Percentiles rank a stretch among this genome's conserved stretches.
These are phyloP conservation scores for Dendronephthya gigantea DNA, from an alignment of 64 coral and sea anemone genomes.

Conservation along the genomic window DNA sequence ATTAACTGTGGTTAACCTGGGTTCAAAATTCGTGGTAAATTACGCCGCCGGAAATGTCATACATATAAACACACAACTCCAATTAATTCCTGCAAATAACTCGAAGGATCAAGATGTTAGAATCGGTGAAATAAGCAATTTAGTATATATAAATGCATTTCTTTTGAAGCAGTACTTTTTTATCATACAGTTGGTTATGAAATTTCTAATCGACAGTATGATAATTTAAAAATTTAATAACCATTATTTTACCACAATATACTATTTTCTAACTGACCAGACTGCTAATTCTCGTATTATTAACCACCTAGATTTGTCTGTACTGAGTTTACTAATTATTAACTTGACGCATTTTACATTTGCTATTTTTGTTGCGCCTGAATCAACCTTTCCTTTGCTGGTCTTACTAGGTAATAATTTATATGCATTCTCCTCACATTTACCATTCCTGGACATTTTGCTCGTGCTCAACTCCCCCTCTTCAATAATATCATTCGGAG, in stretches of 20 bases:
- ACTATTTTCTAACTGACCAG: slow-evolving; percentile 14
- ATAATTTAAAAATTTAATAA: not conserved
- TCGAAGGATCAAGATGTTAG: too few species aligned
- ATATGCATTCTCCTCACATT: slow-evolving; percentile 10
- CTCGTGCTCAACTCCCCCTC: slow-evolving; percentile 13
- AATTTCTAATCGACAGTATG: not conserved
- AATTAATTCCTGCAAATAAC: too few species aligned
- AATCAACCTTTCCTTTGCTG: slow-evolving; percentile 16
- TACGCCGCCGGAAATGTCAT: too few species aligned
- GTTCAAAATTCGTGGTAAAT: too few species aligned
- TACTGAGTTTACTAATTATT: slow-evolving; percentile 32
- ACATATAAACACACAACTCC: too few species aligned
- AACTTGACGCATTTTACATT: slow-evolving; percentile 40
- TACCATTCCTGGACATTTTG: not conserved
- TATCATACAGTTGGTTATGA: too few species aligned
- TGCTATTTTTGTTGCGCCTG: not conserved
- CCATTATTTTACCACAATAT: not conserved
- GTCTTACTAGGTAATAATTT: slow-evolving; percentile 18
- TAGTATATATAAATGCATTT: too few species aligned
- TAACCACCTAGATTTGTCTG: slow-evolving; percentile 44
- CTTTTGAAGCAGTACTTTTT: too few species aligned
- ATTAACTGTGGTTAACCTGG: too few species aligned
- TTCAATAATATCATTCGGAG: slow-evolving; percentile 53
- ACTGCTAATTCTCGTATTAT: slow-evolving; percentile 52
- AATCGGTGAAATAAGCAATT: too few species aligned